Base-by-base conservation (phyloP, 2,797 vertebrate genomes). In the Tenualosa ilisha region DNA sequence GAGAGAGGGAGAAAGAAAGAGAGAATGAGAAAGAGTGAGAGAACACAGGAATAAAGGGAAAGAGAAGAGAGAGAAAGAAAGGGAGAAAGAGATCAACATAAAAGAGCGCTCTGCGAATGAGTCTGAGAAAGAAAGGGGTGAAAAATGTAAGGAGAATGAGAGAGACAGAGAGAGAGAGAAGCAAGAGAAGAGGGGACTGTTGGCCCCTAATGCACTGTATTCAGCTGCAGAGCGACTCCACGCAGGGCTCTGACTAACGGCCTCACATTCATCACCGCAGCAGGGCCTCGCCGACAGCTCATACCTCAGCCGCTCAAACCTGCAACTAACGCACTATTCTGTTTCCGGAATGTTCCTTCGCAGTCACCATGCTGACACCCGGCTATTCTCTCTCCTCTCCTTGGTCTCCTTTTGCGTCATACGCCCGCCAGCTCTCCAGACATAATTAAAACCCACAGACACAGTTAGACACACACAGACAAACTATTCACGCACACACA, bases 191-290 rank as follows among this genome's bases (percentile, higher is more conserved):
- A 12, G 7, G 65, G n/a, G 26, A 37, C 2, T 3, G 65, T 15
- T 68, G 31, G 65, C 65, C 26, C 26, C 26, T 37, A 37, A 17
- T 72, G 65, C 26, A 40, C 65, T 72, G 65, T 12, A 72, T 37
- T 37, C 65, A 40, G 65, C 26, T 72, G 26, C 65, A 13, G 26
- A 37, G 31, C 12, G 31, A 40, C 26, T 72, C 26, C 65, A 72
- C 13, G 31, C 65, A 37, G 65, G 65, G 26, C 65, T 37, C 15
- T 37, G 31, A 37, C 65, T 72, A 68, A 68, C 63, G 26, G 24
- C 63, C 63, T 68, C 63, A 13, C 63, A 68, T 68, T 68, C 26
- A 68, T 68, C 63, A 72, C 65, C 65, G 26, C 65, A 72, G 65
- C 26, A 15, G 65, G 65, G 65, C 12, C 31, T 40, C 26, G 31